Base-by-base conservation (phyloP, 1,140 invertebrate genomes). In the Ptiloglossa arizonensis region DNA sequence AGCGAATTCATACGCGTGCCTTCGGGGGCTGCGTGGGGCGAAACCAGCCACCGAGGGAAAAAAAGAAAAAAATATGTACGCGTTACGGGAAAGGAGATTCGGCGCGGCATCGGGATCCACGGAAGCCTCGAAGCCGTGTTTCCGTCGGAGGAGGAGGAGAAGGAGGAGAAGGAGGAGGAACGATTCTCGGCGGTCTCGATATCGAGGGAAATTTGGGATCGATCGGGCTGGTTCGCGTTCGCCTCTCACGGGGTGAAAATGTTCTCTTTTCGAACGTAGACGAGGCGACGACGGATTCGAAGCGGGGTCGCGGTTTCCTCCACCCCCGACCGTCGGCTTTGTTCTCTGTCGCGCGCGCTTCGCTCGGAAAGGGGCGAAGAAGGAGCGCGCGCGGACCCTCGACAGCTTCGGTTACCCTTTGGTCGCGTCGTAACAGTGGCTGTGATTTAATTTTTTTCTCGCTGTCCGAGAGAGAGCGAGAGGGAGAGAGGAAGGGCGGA, bases 1-100 rank as follows among this genome's bases (percentile, higher is more conserved):
- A 86, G 78, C 80, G 87, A 87, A 89, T 90, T 89, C 84, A 87
- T 88, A 89, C 83, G 82, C 84, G 87, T 87, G 79, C 86, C 81
- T 71, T 56, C 81, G 60, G 69, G 41, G 81, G 66, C 56, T 35
- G 29, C 46, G 60, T 70, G 29, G 46, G 60, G 64, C 29, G 59
- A 44, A 71, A 38, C 64, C 24, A 48, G 29, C 5, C 54, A 57
- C 4, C 29, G 52, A 63, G 68, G 67, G 8, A 41, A 41, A 41
- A 57, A 60, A 52, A 57, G 63, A 81, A 67, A 72, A 85, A 83
- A 54, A 60, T 54, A 66, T 60, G 17, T 27, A 29, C 11, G 13
- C 24, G n/a, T 27, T 17, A 17, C 41, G 59, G 29, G 48, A 54
- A 79, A 64, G 64, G 29, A 83, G 63, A 32, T 50, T 48, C 24